Evolutionary conservation across 1,140 invertebrate species (phyloP), one percentile per base, ranked within the genome.

Genomic region (Camponotus pennsylvanicus): DNA sequence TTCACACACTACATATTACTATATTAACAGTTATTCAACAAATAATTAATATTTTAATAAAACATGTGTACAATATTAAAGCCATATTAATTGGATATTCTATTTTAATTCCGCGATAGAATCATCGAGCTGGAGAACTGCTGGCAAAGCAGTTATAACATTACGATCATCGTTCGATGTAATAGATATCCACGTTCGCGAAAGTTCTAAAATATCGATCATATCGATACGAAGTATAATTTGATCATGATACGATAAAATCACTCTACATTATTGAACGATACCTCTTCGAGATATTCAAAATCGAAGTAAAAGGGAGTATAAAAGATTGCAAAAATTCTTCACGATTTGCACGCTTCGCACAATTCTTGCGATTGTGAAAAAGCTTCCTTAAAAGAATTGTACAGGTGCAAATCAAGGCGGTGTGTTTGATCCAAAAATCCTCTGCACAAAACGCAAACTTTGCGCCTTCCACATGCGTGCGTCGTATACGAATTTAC

Each of bases 401-500:
- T 45, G 34, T 15, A 13, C 27, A 32, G 64, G 32, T 77, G n/a
- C 15, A 77, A 27, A 64, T 2, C 21, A n/a, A n/a, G 21, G 8
- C 15, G 40, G n/a, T 18, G 34, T 3, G 37, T 78, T 49, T 78
- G 13, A 18, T 45, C 34, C 63, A 45, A 80, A 80, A 70, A 70
- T 80, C 21, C 37, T 8, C 42, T 2, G n/a, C 18, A 11, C 32
- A 78, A 70, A 55, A 61, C 59, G 32, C 49, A 45, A 34, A 34
- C 69, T 32, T 40, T 27, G 15, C 21, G 32, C 2, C 63, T 52
- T 71, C 21, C 21, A 34, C 52, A 71, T 49, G 42, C 84, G 40
- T 40, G 76, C 83, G 69, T 70, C 66, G 88, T 84, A 77, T 15
- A 7, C 67, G 73, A 79, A 91, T 61, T 85, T 63, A 64, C 64